Conservation (phyloP, 2,888 invertebrate genomes). For the Phyllotreta striolata region DNA sequence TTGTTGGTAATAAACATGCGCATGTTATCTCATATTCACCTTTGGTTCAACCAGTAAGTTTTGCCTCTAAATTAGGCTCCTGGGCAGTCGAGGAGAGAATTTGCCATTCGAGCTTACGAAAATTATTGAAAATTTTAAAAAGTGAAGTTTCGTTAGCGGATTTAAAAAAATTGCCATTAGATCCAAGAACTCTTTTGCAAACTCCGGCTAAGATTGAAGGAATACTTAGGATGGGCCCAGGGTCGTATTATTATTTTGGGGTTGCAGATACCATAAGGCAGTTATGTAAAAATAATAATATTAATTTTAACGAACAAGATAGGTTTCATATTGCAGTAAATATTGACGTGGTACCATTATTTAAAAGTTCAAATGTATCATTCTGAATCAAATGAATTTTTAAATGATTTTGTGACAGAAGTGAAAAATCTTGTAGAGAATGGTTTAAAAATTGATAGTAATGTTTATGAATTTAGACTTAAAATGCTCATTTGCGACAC, state of each 20-base stretch:
- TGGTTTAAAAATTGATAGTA: slow-evolving; percentile 20
- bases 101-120: slow-evolving; percentile 5
- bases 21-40: slow-evolving; percentile 14
- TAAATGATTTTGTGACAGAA: slow-evolving; percentile 30
- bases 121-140: slow-evolving; percentile 15
- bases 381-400: slow-evolving; percentile 29
- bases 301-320: neutral
- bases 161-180: slow-evolving; percentile 14
- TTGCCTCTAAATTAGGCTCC: slow-evolving; percentile 22
- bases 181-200: slow-evolving; percentile 19
- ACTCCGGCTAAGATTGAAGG: slow-evolving; percentile 6
- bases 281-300: neutral
- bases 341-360: slow-evolving; percentile 26
- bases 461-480: slow-evolving; percentile 18
- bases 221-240: neutral
- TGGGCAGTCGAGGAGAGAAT: slow-evolving; percentile 26
- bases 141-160: neutral
- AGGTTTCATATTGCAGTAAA: slow-evolving; percentile 21
- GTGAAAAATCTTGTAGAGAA: slow-evolving; percentile 16
- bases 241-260: slow-evolving; percentile 1
- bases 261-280: neutral
- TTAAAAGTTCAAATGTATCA: slow-evolving; percentile 17
- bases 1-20: slow-evolving; percentile 14
- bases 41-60: slow-evolving; percentile 17
- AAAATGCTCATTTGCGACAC: slow-evolving; percentile 33